Conservation (phyloP, 2,888 invertebrate species). For the Limnephilus marmoratus region DNA sequence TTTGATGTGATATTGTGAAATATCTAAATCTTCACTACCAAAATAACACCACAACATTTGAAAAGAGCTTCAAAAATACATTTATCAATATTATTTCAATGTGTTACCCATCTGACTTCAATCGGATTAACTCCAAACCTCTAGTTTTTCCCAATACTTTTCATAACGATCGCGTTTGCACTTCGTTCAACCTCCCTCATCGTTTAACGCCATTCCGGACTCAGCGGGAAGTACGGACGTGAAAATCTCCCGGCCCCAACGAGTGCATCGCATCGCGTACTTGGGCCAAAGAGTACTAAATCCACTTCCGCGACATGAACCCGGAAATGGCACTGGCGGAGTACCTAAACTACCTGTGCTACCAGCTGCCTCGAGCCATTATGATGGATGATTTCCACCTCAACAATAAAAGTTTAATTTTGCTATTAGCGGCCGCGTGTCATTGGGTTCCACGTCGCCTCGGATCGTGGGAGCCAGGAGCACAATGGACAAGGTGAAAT, state of each 20-base stretch:
- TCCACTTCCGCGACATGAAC: slow-evolving; percentile 30
- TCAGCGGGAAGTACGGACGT: neutral
- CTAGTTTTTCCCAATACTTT: neutral
- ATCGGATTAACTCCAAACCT: neutral
- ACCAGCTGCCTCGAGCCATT: neutral
- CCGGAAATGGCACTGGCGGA: slow-evolving; percentile 24
- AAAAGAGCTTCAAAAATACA: too few relatives aligned
- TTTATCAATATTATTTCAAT: too few relatives aligned
- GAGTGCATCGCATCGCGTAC: neutral
- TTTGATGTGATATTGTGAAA: too few relatives aligned
- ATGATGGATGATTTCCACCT: slow-evolving; percentile 38
- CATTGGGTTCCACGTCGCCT: slow-evolving; percentile 37
- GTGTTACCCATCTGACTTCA: neutral
- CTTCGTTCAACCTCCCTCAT: neutral
- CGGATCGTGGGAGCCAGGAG: slow-evolving; percentile 31
- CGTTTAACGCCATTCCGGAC: neutral
- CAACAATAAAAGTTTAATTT: slow-evolving; percentile 43
- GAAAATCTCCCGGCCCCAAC: neutral
- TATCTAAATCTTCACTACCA: too few relatives aligned
- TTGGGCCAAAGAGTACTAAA: neutral
- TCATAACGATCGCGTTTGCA: neutral
- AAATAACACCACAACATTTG: too few relatives aligned
- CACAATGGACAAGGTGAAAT: slow-evolving; percentile 47
- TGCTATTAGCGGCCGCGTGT: slow-evolving; percentile 35
- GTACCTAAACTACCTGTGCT: neutral